Percentiles rank a stretch among this genome's conserved stretches.
These are phyloP conservation scores for Crioceris asparagi DNA, from an alignment of 2,888 invertebrate genomes.

Conservation along the genomic window DNA sequence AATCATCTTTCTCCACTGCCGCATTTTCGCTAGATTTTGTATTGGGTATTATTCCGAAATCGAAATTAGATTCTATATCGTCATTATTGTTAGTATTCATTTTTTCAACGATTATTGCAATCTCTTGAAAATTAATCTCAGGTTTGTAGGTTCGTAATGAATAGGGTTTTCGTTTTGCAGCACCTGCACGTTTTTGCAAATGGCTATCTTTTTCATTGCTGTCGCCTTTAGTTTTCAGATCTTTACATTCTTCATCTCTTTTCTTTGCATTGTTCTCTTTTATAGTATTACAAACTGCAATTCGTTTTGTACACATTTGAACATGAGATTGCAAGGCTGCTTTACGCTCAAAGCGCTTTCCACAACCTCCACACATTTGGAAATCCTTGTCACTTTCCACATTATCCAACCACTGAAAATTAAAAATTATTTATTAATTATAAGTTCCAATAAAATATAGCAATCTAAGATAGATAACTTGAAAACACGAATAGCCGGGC, in stretches of 20 bases:
- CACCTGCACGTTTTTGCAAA: constrained; percentile 15
- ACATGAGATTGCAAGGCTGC: constrained; percentile 63
- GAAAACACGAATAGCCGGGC: neutral
- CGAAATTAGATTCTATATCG: neutral
- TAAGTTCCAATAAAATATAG: too few species aligned
- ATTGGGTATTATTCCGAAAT: neutral
- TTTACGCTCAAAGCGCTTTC: constrained; percentile 59
- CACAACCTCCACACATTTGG: constrained; percentile 57
- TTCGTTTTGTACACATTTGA: constrained; percentile 52
- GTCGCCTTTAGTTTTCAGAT: constrained; percentile 10
- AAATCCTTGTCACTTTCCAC: constrained; percentile 51
- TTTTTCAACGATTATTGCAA: too few species aligned
- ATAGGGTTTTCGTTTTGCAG: constrained; percentile 21
- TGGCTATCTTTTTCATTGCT: constrained; percentile 10
- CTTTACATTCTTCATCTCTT: constrained; percentile 18
- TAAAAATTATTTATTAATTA: too few species aligned
- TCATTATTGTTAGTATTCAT: constrained; percentile 5
- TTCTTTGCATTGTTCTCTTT: constrained; percentile 26
- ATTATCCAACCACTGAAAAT: constrained; percentile 53
- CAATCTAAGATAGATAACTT: neutral
- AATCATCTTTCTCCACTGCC: neutral
- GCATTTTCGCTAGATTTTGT: neutral
- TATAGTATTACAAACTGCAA: constrained; percentile 37
- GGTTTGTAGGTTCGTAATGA: constrained; percentile 16
- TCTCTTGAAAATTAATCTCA: too few species aligned